phyloP scores from a whole-genome alignment of 2,888 invertebrate species.

The Corbicula japonica region DNA sequence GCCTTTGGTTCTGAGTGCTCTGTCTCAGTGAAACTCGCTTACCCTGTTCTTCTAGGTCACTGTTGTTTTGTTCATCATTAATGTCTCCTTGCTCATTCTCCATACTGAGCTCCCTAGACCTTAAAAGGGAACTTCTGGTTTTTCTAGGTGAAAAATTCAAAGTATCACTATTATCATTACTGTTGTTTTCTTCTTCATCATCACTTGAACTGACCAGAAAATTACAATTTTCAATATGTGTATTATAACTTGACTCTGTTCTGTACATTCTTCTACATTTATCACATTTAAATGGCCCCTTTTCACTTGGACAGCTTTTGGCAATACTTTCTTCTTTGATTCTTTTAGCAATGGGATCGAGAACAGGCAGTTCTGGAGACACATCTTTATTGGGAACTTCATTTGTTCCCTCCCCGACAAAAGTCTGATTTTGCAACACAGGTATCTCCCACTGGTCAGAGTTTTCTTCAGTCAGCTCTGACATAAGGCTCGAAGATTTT shows the following conservation, averaged over 20 bases:
- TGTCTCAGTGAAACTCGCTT: slow-evolving; percentile 62
- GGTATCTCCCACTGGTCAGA: not conserved
- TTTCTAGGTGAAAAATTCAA: too few relatives aligned
- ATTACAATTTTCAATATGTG: slow-evolving; percentile 85
- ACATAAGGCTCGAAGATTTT: not conserved
- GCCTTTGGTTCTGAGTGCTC: slow-evolving; percentile 64
- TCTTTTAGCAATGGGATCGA: slow-evolving; percentile 87
- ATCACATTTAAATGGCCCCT: slow-evolving; percentile 92
- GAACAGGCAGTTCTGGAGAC: slow-evolving; percentile 72
- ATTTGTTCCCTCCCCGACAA: too few relatives aligned
- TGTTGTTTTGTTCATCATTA: not conserved
- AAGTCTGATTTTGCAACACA: too few relatives aligned
- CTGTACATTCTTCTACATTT: slow-evolving; percentile 91
- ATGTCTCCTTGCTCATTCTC: not conserved
- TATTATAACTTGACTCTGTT: slow-evolving; percentile 85
- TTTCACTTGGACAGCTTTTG: slow-evolving; percentile 81
- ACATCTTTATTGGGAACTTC: not conserved
- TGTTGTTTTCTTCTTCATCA: slow-evolving; percentile 80
- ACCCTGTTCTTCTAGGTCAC: not conserved
- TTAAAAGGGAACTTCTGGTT: slow-evolving; percentile 12
- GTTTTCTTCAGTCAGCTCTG: not conserved
- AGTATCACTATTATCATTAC: slow-evolving; percentile 2
- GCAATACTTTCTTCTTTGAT: slow-evolving; percentile 86
- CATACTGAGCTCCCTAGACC: not conserved
- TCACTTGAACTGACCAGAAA: slow-evolving; percentile 86